A percentile compares a stretch with the other conserved stretches of the same genome.
phyloP scores from a whole-genome alignment of 2,113 vertebrate genomes.

The Solea solea region DNA sequence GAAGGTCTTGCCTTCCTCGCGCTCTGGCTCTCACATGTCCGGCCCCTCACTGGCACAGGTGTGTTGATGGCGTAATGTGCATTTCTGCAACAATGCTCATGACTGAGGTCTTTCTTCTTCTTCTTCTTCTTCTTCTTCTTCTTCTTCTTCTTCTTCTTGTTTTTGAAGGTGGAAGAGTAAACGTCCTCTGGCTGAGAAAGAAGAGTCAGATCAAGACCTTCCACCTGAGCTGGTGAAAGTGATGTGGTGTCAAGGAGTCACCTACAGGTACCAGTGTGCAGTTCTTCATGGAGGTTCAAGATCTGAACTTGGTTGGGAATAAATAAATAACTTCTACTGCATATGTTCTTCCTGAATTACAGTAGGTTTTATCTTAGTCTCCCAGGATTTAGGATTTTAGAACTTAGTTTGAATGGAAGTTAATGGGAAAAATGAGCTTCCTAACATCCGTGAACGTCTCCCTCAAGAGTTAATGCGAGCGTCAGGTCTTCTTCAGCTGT shows the following conservation, averaged over 20 bases:
- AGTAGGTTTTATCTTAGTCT: too few relatives aligned
- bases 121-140: background rate
- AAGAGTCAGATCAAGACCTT: conserved; percentile 59
- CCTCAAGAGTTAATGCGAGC: too few relatives aligned
- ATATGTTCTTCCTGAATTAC: too few relatives aligned
- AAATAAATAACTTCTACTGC: background rate
- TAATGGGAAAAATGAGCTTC: too few relatives aligned
- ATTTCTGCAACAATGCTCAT: background rate
- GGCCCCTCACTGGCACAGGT: conserved; percentile 90
- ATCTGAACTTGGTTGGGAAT: too few relatives aligned
- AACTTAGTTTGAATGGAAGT: too few relatives aligned
- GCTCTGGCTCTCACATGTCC: conserved; percentile 85
- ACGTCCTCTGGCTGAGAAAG: conserved; percentile 63
- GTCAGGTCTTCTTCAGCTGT: too few relatives aligned
- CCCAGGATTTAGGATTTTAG: too few relatives aligned
- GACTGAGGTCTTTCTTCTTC: background rate
- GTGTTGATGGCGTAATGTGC: background rate
- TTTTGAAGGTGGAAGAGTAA: conserved; percentile 84
- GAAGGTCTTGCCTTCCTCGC: conserved; percentile 75
- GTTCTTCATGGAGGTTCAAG: background rate
- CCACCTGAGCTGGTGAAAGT: conserved; percentile 83
- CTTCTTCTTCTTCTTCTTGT: background rate
- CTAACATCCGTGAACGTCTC: too few relatives aligned
- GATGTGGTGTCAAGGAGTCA: conserved; percentile 85
- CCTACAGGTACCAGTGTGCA: conserved; percentile 82